Evolutionary conservation across 2,888 invertebrate species (phyloP).

Genomic region (Bellardia pandia): DNA sequence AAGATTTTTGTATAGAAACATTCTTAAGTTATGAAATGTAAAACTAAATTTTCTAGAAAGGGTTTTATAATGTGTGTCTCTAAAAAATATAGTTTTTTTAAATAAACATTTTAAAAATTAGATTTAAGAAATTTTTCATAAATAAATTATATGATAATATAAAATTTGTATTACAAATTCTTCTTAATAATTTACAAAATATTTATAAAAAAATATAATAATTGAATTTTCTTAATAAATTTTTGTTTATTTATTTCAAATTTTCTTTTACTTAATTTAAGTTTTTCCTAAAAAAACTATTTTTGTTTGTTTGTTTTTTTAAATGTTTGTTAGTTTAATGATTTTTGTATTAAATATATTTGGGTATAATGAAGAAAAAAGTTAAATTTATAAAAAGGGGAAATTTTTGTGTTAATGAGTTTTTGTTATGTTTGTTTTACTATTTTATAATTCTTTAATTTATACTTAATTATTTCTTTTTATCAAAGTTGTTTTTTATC

Average conservation of each 20-base stretch:
- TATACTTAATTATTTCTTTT: slow-evolving; percentile 21
- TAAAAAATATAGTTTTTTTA: no score
- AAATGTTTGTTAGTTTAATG: slow-evolving; percentile 40
- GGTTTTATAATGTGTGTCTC: no score
- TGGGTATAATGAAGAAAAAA: slow-evolving; percentile 39
- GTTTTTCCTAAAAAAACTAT: slow-evolving; percentile 9
- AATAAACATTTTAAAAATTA: not conserved
- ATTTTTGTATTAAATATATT: slow-evolving; percentile 27
- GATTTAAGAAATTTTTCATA: not conserved
- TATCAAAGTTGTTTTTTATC: not conserved
- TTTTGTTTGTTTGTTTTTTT: not conserved
- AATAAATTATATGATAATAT: not conserved
- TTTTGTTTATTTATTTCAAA: slow-evolving; percentile 29
- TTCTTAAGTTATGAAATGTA: no score
- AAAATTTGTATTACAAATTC: slow-evolving; percentile 57
- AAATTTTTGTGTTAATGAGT: slow-evolving; percentile 30
- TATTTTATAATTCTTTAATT: slow-evolving; percentile 10
- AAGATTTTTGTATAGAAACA: no score
- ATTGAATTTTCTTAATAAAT: slow-evolving; percentile 13
- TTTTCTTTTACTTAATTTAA: slow-evolving; percentile 12
- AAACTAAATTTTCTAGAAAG: no score
- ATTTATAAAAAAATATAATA: not conserved
- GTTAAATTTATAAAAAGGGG: slow-evolving; percentile 43
- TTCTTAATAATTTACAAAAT: not conserved
- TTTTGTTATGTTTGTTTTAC: slow-evolving; percentile 1